These are phyloP conservation scores for Subanguina moxae DNA, from an alignment of 1,140 invertebrate genomes.

Conservation along the genomic window DNA sequence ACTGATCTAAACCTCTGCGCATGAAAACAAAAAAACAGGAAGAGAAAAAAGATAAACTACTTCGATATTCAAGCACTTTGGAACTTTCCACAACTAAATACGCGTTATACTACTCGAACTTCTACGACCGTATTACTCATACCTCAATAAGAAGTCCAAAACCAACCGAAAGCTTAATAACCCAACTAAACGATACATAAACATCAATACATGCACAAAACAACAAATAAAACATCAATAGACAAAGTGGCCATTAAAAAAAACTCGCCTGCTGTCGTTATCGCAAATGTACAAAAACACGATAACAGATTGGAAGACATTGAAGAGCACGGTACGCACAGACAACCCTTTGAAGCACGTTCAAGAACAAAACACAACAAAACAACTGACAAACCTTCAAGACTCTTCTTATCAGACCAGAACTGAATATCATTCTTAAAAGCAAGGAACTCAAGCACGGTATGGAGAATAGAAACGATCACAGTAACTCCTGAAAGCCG, in stretches of 20 bases:
- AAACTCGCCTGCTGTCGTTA: slow-evolving; percentile 77
- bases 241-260: too few species aligned
- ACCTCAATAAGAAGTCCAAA: slow-evolving; percentile 88
- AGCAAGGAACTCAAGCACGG: slow-evolving; percentile 92
- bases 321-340: slow-evolving; percentile 96
- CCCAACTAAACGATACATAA: slow-evolving; percentile 69
- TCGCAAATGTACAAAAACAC: slow-evolving; percentile 89
- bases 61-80: slow-evolving; percentile 68
- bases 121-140: too few species aligned
- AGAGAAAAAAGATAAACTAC: neutral
- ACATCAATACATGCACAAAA: too few species aligned
- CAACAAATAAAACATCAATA: too few species aligned
- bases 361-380: too few species aligned
- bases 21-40: too few species aligned
- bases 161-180: slow-evolving; percentile 77
- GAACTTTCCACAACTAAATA: slow-evolving; percentile 83
- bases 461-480: slow-evolving; percentile 87
- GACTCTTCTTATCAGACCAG: slow-evolving; percentile 92
- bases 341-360: slow-evolving; percentile 71
- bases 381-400: slow-evolving; percentile 68
- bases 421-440: slow-evolving; percentile 99
- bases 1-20: slow-evolving; percentile 66
- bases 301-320: slow-evolving; percentile 90
- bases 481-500: slow-evolving; percentile 74
- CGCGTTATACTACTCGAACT: neutral